Percentiles rank a stretch among this genome's conserved stretches.
Conservation (phyloP, 2,113 vertebrate species). For the Notarius lentiginosus region DNA sequence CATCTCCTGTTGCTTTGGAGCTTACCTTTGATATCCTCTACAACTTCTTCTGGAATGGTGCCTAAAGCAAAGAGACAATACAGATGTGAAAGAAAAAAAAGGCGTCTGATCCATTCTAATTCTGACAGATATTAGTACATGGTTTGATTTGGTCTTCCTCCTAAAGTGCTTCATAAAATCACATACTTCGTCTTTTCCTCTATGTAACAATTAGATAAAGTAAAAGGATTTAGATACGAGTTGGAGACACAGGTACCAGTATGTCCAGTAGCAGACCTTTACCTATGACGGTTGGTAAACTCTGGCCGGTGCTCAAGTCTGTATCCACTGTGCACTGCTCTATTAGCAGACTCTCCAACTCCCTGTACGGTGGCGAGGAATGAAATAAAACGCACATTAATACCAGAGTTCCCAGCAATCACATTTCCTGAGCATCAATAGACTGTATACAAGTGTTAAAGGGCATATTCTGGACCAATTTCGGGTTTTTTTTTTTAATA, state of each 20-base stretch:
- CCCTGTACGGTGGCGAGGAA: constrained; percentile 69
- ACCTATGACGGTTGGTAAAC: constrained; percentile 86
- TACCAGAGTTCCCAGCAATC: background rate
- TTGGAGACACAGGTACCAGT: background rate
- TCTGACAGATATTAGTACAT: background rate
- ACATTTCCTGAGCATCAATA: background rate
- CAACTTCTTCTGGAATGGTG: constrained; percentile 86
- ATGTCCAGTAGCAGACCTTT: constrained; percentile 50
- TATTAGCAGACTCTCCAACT: constrained; percentile 82
- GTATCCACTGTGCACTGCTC: constrained; percentile 93
- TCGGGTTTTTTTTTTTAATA: too few relatives aligned
- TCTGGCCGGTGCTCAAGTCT: constrained; percentile 82
- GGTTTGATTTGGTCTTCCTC: background rate
- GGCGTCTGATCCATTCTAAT: background rate
- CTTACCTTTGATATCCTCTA: constrained; percentile 96
- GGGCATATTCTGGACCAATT: too few relatives aligned
- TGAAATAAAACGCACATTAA: background rate
- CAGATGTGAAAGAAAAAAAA: background rate
- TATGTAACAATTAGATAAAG: background rate
- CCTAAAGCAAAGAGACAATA: constrained; percentile 66
- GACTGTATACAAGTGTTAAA: background rate
- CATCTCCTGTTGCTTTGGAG: constrained; percentile 1
- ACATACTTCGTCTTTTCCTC: background rate
- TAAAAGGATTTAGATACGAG: background rate
- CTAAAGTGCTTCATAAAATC: background rate